Percentiles rank a stretch among this genome's conserved stretches.
Evolutionary conservation across 53 echinoderm and acorn worm genomes (phyloP).

Genomic region (Echinometra lucunter): DNA sequence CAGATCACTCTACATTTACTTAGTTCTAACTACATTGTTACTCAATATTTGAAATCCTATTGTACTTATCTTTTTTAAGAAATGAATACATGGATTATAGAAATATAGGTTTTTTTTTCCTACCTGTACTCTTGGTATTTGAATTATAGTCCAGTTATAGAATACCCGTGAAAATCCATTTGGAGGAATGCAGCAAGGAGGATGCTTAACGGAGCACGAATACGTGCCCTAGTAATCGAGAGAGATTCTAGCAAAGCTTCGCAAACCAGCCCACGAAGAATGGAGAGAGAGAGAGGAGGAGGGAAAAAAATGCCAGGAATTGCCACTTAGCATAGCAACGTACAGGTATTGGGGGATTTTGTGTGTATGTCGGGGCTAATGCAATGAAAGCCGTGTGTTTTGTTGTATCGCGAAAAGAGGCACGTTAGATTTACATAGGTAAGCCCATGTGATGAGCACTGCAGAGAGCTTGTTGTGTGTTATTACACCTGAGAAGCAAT

Average conservation of each 20-base stretch:
- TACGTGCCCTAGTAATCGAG: constrained; percentile 63
- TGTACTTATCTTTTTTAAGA: not conserved
- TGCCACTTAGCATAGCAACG: constrained; percentile 18
- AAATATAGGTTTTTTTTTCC: not conserved
- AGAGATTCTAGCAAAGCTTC: constrained; percentile 45
- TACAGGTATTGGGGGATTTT: constrained; percentile 61
- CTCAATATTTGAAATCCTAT: not conserved
- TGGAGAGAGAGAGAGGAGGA: too few relatives aligned
- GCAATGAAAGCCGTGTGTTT: constrained; percentile 51
- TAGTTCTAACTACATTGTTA: not conserved
- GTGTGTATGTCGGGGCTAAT: constrained; percentile 48
- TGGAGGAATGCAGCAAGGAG: constrained; percentile 39
- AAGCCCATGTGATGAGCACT: constrained; percentile 8
- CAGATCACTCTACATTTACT: not conserved
- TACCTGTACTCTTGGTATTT: constrained; percentile 18
- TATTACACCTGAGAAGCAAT: constrained; percentile 41
- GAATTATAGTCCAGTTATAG: constrained; percentile 58
- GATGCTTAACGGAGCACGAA: constrained; percentile 62
- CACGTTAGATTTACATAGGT: constrained; percentile 48
- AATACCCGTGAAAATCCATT: constrained; percentile 57
- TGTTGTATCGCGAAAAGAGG: not conserved
- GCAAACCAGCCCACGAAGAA: constrained; percentile 17
- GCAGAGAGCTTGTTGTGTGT: not conserved
- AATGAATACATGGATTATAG: not conserved
- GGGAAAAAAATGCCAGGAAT: constrained; percentile 54